Base-by-base conservation (phyloP, 2,888 invertebrate genomes). In the Limnephilus rhombicus region DNA sequence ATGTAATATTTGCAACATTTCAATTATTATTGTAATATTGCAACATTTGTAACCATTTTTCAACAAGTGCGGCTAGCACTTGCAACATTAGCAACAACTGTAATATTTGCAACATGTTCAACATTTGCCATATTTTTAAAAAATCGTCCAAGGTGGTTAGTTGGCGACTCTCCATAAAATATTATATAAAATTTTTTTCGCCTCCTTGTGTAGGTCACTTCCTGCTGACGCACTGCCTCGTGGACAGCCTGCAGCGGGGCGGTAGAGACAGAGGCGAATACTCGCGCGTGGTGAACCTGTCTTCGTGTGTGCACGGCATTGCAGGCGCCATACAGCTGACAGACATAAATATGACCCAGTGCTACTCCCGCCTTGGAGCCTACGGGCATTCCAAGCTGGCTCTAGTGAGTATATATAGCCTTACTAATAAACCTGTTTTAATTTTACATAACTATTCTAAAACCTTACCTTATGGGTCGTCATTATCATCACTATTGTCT, bases 321-420 rank as follows among this genome's bases (percentile, higher is more conserved):
- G 34, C 89, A 34, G 98, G 98, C 11, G 98, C 98, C 12, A 97
- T 98, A 91, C 97, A 98, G 95, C 98, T 98, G 94, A 96, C 97
- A 1, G 98, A 98, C 94, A 97, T 98, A 87, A 98, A 98, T 93
- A 95, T 96, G 95, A 95, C 95, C 93, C 94, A 95, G 88, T 95
- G 96, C 94, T 98, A 97, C 94, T 96, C 98, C 93, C 96, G 97
- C 0, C 96, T 96, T 82, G 96, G 96, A 41, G 98, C 98, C 0
- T 99, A 99, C 95, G 97, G 98, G 41, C 98, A 98, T 95, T 98
- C 98, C 37, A 99, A 99, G 96, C 95, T 98, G 90, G 98, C 98
- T 45, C 98, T 98, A 96, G 96, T 98, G 93, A 34, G n/a, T 68
- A n/a, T 9, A n/a, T 1, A 68, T 5, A 68, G 9, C 18, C 15